A percentile compares a stretch with the other conserved stretches of the same genome.
These are phyloP conservation scores for Apistogramma diplotaenia DNA, from an alignment of 2,113 vertebrate genomes.

Conservation along the genomic window DNA sequence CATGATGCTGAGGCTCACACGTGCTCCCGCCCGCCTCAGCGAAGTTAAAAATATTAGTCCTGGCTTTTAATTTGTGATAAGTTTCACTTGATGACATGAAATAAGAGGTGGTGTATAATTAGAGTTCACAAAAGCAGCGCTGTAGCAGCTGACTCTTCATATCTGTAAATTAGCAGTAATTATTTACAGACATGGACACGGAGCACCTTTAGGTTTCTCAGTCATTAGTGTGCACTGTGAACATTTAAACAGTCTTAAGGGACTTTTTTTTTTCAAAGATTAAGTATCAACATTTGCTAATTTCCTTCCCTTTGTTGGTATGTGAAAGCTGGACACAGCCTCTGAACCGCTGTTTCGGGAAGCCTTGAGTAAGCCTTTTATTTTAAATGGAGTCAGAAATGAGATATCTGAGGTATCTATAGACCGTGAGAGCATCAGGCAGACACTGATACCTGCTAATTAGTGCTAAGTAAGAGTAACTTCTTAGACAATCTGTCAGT, in stretches of 20 bases:
- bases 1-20: background rate
- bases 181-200: background rate
- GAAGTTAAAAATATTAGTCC: conserved; percentile 1
- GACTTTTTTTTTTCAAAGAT: background rate
- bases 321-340: background rate
- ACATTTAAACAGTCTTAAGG: background rate
- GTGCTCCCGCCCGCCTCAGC: background rate
- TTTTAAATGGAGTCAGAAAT: no score
- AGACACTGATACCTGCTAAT: background rate
- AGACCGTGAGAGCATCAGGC: background rate
- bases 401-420: background rate
- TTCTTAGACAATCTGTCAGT: background rate
- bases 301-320: background rate
- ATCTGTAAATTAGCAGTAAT: background rate
- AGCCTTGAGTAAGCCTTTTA: background rate
- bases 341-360: background rate
- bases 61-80: background rate
- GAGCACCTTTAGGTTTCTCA: background rate
- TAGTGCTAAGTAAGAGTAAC: background rate
- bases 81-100: background rate
- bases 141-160: background rate
- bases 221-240: background rate
- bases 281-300: background rate
- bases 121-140: background rate
- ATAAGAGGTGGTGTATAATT: background rate